Evolutionary conservation across 1,140 invertebrate genomes (phyloP).

Genomic region (Portunus trituberculatus): DNA sequence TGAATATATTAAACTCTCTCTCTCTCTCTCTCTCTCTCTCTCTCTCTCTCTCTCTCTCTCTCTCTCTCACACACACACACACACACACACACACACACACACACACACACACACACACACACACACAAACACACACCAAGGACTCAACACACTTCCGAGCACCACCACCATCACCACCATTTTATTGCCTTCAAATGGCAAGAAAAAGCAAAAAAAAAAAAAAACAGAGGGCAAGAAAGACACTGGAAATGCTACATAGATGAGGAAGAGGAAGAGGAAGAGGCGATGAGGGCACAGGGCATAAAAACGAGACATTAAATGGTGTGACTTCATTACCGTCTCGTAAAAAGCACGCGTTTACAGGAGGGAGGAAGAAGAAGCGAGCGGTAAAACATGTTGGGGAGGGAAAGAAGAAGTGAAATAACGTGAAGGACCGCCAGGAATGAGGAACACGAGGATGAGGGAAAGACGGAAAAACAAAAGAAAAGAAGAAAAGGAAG

Average conservation of each 20-base stretch:
- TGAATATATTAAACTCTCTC: neutral
- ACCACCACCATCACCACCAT: neutral
- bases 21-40: too few relatives aligned
- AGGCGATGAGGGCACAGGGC: neutral
- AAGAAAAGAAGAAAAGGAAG: neutral
- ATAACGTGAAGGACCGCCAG: too few relatives aligned
- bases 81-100: too few relatives aligned
- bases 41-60: too few relatives aligned
- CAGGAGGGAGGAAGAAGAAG: neutral
- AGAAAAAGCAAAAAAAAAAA: neutral
- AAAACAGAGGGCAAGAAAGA: neutral
- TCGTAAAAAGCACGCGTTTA: neutral
- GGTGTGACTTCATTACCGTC: neutral
- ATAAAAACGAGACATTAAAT: conserved; percentile 1
- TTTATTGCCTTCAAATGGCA: neutral
- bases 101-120: too few relatives aligned
- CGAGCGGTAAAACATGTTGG: neutral
- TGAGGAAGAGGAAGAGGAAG: neutral
- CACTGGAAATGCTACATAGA: neutral
- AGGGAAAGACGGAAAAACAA: neutral
- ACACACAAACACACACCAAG: neutral
- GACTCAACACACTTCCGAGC: neutral
- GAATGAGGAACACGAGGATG: too few relatives aligned
- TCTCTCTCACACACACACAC: too few relatives aligned
- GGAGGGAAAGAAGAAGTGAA: too few relatives aligned